These are phyloP conservation scores for Microctenopoma lineatum DNA, from an alignment of 2,797 vertebrate species.

Conservation along the genomic window DNA sequence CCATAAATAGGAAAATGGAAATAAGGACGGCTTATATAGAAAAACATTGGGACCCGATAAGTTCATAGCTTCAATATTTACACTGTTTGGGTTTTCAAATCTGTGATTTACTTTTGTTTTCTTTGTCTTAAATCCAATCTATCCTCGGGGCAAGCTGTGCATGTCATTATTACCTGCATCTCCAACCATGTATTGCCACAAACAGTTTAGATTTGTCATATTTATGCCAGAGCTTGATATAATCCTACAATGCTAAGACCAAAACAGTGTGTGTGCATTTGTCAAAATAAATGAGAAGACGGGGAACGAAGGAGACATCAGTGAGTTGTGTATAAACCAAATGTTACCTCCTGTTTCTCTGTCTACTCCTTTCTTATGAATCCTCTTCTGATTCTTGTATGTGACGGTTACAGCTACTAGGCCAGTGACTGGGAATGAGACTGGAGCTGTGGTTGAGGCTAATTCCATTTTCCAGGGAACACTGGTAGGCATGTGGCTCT, in stretches of 20 bases:
- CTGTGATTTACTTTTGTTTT: conserved; percentile 15
- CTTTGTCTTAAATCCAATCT: conserved; percentile 33
- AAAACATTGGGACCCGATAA: conserved; percentile 18
- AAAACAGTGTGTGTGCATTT: conserved; percentile 13
- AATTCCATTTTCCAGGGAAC: conserved; percentile 81
- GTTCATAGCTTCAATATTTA: conserved; percentile 9
- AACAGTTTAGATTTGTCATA: conserved; percentile 15
- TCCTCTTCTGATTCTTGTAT: conserved; percentile 5
- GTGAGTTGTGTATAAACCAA: conserved; percentile 20
- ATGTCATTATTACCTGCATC: conserved; percentile 26
- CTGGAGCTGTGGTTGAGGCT: conserved; percentile 55
- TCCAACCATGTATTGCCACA: conserved; percentile 20
- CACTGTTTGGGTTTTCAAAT: conserved; percentile 11
- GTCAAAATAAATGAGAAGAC: conserved; percentile 18
- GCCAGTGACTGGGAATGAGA: conserved; percentile 29
- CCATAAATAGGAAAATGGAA: conserved; percentile 1
- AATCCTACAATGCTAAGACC: conserved; percentile 3
- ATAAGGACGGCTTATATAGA: not conserved
- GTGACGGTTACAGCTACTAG: conserved; percentile 23
- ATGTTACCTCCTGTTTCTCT: conserved; percentile 1
- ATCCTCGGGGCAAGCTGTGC: conserved; percentile 16
- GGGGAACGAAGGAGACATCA: conserved; percentile 3
- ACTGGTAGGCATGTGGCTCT: conserved; percentile 77
- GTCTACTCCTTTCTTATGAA: conserved; percentile 13
- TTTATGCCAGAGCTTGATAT: conserved; percentile 9